Conservation (phyloP, 1,140 invertebrate genomes). For the Hermetia illucens region DNA sequence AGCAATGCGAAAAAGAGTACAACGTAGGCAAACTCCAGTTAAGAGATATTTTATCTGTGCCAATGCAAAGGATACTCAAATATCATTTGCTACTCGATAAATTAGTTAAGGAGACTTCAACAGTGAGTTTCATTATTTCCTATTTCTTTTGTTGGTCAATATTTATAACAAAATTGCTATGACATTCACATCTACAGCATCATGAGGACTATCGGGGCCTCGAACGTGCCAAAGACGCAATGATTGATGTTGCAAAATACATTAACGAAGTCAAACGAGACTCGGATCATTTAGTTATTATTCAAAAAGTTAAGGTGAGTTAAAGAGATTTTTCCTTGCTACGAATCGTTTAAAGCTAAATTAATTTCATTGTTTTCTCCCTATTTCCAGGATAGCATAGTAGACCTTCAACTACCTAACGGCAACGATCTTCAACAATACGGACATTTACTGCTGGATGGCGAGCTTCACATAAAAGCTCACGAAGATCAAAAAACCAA, state of each 20-base stretch:
- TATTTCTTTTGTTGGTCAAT: too few relatives aligned
- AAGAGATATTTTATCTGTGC: conserved; percentile 86
- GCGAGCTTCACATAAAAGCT: conserved; percentile 82
- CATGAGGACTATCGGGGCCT: conserved; percentile 72
- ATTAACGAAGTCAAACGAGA: conserved; percentile 98
- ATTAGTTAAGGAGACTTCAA: conserved; percentile 78
- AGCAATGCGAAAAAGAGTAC: conserved; percentile 84
- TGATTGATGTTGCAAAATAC: conserved; percentile 93
- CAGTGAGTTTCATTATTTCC: conserved; percentile 49
- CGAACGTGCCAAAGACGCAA: conserved; percentile 82
- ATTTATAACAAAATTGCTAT: too few relatives aligned
- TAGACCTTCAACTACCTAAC: conserved; percentile 64
- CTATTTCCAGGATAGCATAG: conserved; percentile 51
- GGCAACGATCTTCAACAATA: conserved; percentile 73
- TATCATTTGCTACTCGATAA: conserved; percentile 91
- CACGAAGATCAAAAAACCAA: conserved; percentile 78
- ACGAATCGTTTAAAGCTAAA: neutral
- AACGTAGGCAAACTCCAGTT: conserved; percentile 92
- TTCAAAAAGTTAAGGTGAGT: conserved; percentile 70
- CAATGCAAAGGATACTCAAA: conserved; percentile 95
- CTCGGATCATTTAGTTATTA: conserved; percentile 81
- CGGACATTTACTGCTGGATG: conserved; percentile 80
- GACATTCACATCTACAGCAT: conserved; percentile 39
- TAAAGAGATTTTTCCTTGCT: conserved; percentile 3
- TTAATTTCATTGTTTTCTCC: conserved; percentile 3